Base-by-base conservation (phyloP, 2,888 invertebrate species). In the Crepidodera aurea region DNA sequence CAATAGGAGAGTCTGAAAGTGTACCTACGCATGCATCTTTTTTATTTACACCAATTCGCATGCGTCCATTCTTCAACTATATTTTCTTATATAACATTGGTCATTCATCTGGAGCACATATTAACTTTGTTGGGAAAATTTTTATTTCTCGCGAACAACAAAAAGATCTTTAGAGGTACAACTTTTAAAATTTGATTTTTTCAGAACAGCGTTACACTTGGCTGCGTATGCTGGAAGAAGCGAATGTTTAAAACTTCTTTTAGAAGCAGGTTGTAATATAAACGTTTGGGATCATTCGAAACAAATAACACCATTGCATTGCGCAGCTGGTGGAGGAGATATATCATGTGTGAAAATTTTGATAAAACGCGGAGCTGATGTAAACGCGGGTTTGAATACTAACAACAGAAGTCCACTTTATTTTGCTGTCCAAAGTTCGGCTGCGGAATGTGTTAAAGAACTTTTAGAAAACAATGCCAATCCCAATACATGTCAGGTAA, bases 401-500 rank as follows among this genome's bases (percentile, higher is more conserved):
- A 92, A 91, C 32, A 86, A 87, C 56, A 86, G 87, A 66, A 92
- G 92, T 37, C 90, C 95, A 0, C 81, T 96, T 64, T 93, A 94
- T 78, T 93, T 91, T 77, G 95, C 95, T 0, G 92, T 93, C 53
- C 86, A 91, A 69, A 91, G 90, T 73, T 86, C 90, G 74, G 88
- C 89, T 8, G 83, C 86, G 57, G 89, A 90, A 67, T 93, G 93
- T 72, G 91, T 91, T 1, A 85, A 86, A 74, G 85, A 86, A 67
- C 82, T 96, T 66, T 79, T 94, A 53, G 86, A 88, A 69, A 87
- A 89, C 66, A 92, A 93, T 48, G 94, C 94, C 1, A 88, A 87
- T 75, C 90, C 94, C 18, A 93, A 94, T 75, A 91, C 91, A 59
- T 90, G 90, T 19, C 93, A 93, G 85, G 90, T 89, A 75, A 56